Evolutionary conservation across 2,888 invertebrate genomes (phyloP), one percentile per base, ranked within the genome.

Genomic region (Acanthopleura granulata): DNA sequence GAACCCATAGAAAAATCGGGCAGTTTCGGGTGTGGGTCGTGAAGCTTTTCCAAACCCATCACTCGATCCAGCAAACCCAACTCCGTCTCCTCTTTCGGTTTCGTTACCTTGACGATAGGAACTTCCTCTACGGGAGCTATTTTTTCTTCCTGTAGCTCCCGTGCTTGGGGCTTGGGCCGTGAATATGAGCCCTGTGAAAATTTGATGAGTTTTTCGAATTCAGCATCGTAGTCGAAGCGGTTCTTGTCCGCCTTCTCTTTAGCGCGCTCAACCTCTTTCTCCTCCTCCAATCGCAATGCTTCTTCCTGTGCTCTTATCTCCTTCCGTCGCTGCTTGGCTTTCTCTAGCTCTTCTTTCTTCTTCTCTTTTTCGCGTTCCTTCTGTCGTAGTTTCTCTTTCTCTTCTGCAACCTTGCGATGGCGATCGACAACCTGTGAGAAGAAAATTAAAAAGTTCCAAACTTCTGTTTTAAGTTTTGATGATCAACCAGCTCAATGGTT

Each of bases 401-500:
- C 66, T 25, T 66, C 78, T 11, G 77, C 79, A 50, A 81, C 81
- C 72, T 80, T 79, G 74, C 83, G 80, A 71, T 84, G 85, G 62
- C 81, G 81, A 77, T 86, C 85, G 73, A 86, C 75, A 62, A 86
- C 77, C 86, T 86, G 78, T 22, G 77, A 77, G 16, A 72, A 75
- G 29, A 74, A 62, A 71, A 62, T 57, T 22, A 57, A 57, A 57
- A 40, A 40, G 40, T 40, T 40, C 40, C 40, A 40, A 40, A 40
- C 9, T 40, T 40, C 40, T 40, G 40, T 9, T 40, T n/a, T n/a
- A n/a, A n/a, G n/a, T n/a, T n/a, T n/a, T n/a, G n/a, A n/a, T n/a
- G n/a, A n/a, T n/a, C n/a, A n/a, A n/a, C n/a, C n/a, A n/a, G n/a
- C n/a, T n/a, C n/a, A n/a, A n/a, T n/a, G n/a, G n/a, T n/a, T n/a